phyloP scores from a whole-genome alignment of 1,140 invertebrate genomes.

The Galleria mellonella region DNA sequence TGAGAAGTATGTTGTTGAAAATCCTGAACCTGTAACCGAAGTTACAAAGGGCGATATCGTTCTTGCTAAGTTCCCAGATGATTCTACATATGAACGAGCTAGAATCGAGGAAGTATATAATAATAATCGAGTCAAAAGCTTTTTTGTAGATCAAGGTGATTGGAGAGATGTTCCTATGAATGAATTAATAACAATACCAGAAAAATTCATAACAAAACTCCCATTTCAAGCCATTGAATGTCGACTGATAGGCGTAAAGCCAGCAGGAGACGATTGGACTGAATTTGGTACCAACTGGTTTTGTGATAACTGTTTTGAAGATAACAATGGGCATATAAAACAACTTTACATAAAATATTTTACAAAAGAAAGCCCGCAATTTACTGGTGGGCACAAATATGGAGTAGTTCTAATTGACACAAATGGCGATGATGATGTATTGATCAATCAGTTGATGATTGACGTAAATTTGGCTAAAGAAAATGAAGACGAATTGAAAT shows the following conservation, averaged over 20 bases:
- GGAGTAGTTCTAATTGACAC: constrained; percentile 50
- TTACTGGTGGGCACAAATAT: constrained; percentile 60
- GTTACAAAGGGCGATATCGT: constrained; percentile 42
- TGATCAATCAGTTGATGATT: constrained; percentile 51
- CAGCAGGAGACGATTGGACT: constrained; percentile 40
- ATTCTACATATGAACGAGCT: constrained; percentile 47
- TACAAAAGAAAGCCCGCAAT: constrained; percentile 41
- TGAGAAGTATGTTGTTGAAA: constrained; percentile 34
- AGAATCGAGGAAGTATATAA: constrained; percentile 38
- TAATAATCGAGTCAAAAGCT: constrained; percentile 44
- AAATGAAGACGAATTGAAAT: constrained; percentile 34
- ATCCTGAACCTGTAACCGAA: constrained; percentile 18
- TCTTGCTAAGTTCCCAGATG: constrained; percentile 56
- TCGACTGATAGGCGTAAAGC: constrained; percentile 47
- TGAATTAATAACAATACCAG: constrained; percentile 39
- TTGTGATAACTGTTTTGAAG: constrained; percentile 36
- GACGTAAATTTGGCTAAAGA: constrained; percentile 41
- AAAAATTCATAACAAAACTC: constrained; percentile 42
- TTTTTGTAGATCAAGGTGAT: constrained; percentile 69
- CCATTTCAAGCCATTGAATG: constrained; percentile 72
- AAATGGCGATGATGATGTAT: constrained; percentile 32
- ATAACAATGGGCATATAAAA: constrained; percentile 34
- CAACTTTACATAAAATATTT: constrained; percentile 48
- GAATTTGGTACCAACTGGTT: constrained; percentile 57
- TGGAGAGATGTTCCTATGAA: constrained; percentile 29